Evolutionary conservation across 2,888 invertebrate genomes (phyloP).

Genomic region (Leucophenga montana): DNA sequence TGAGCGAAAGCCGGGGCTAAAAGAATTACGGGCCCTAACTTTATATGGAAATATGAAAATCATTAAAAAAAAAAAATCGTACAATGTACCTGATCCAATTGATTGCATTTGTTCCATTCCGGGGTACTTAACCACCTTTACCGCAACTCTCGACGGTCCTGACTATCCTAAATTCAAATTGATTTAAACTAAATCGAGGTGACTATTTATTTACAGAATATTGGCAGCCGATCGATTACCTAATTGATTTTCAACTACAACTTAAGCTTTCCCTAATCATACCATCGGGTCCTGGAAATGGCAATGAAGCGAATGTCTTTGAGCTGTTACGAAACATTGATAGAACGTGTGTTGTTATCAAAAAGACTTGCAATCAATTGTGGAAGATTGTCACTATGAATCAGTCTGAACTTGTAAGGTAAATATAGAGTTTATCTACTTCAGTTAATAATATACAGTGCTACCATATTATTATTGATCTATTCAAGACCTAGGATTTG

Average conservation of each 20-base stretch:
- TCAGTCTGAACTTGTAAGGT: constrained; percentile 53
- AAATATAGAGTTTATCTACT: too few relatives aligned
- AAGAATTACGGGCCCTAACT: too few relatives aligned
- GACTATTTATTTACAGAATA: constrained; percentile 27
- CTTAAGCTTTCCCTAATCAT: constrained; percentile 56
- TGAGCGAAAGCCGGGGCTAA: too few relatives aligned
- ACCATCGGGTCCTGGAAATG: constrained; percentile 35
- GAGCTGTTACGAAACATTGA: constrained; percentile 52
- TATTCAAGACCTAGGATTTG: too few relatives aligned
- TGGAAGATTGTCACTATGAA: constrained; percentile 40
- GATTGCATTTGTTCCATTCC: too few relatives aligned
- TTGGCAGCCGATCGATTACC: constrained; percentile 50
- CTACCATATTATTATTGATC: too few relatives aligned
- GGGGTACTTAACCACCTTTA: too few relatives aligned
- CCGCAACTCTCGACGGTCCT: too few relatives aligned
- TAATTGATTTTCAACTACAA: constrained; percentile 57
- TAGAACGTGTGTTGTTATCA: constrained; percentile 41
- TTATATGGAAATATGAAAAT: too few relatives aligned
- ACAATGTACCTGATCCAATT: too few relatives aligned
- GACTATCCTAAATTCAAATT: not conserved
- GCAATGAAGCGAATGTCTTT: constrained; percentile 38
- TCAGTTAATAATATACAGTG: too few relatives aligned
- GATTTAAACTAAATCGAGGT: not conserved
- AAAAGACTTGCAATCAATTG: constrained; percentile 41
- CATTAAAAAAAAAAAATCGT: too few relatives aligned